Percentiles rank a stretch among this genome's conserved stretches.
Evolutionary conservation across 2,113 vertebrate species (phyloP).

Genomic region (Galeopterus variegatus): DNA sequence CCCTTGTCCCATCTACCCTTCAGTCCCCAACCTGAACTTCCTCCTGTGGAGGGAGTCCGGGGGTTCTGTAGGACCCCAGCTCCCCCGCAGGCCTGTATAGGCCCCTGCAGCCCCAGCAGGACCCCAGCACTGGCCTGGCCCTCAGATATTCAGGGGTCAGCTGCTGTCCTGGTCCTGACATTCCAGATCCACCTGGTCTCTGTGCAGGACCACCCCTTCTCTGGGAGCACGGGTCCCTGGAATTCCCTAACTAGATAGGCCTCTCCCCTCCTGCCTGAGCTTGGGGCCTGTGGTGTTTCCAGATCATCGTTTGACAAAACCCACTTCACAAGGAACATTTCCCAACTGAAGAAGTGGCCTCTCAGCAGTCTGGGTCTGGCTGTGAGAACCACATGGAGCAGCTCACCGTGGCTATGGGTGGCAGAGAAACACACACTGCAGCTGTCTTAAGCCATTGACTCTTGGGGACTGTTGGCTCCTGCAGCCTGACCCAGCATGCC

Average conservation of each 20-base stretch:
- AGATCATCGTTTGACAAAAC: not conserved
- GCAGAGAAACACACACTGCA: rapidly evolving
- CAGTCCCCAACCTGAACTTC: not conserved
- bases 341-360: not conserved
- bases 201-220: not conserved
- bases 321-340: rapidly evolving
- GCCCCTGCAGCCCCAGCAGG: not conserved
- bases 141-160: rapidly evolving
- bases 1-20: not conserved
- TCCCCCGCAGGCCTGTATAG: not conserved
- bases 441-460: not conserved
- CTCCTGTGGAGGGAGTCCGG: not conserved
- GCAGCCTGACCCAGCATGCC: not conserved
- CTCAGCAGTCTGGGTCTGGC: not conserved
- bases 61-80: not conserved
- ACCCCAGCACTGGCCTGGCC: rapidly evolving
- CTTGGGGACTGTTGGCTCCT: not conserved
- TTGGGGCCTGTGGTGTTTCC: not conserved
- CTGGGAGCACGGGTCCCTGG: not conserved
- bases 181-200: not conserved
- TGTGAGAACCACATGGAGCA: rapidly evolving
- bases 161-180: not conserved
- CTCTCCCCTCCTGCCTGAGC: rapidly evolving
- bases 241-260: not conserved
- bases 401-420: too few species aligned